phyloP scores from a whole-genome alignment of 2,797 vertebrate genomes.

The Artibeus jamaicensis region DNA sequence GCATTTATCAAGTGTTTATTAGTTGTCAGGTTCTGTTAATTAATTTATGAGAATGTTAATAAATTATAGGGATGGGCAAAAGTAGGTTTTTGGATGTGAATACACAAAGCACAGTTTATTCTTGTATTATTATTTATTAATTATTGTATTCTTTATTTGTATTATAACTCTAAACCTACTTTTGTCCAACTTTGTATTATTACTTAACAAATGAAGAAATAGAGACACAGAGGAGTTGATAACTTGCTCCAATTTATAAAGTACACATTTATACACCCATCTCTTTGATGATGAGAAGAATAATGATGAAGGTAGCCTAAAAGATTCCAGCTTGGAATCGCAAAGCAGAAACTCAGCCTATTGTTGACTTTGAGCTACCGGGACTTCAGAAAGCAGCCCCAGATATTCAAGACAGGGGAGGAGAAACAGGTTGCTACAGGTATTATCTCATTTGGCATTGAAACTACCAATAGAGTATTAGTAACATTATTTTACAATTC shows the following conservation, averaged over 20 bases:
- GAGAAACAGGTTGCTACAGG: neutral
- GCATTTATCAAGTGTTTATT: neutral
- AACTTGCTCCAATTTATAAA: neutral
- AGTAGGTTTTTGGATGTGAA: neutral
- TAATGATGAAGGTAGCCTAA: neutral
- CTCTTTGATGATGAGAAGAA: neutral
- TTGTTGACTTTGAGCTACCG: neutral
- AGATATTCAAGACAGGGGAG: neutral
- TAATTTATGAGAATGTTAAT: neutral
- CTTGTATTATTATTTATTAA: neutral
- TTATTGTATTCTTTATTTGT: neutral
- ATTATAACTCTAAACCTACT: neutral
- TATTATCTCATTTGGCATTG: neutral
- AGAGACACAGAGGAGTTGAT: neutral
- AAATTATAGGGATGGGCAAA: neutral
- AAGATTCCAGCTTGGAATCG: neutral
- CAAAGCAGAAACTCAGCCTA: neutral
- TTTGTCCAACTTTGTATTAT: neutral
- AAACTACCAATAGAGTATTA: neutral
- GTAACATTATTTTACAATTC: neutral
- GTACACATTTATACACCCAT: neutral
- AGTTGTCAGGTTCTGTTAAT: neutral
- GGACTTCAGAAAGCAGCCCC: neutral
- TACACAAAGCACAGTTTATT: neutral
- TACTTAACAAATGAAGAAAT: neutral